Base-by-base conservation (phyloP, 2,888 invertebrate genomes). In the Empis stercorea region DNA sequence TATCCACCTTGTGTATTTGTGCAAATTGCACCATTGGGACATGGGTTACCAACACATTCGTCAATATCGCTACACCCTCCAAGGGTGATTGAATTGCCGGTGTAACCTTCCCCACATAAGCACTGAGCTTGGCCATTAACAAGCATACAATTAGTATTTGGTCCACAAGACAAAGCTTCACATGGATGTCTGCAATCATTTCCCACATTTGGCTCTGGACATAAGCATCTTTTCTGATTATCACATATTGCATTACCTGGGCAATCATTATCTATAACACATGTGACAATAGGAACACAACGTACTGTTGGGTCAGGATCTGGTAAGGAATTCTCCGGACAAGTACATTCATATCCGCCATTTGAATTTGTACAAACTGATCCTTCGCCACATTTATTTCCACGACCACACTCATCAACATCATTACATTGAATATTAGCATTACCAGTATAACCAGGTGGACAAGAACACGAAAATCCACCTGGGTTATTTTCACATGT, bases 181-280 rank as follows among this genome's bases (percentile, higher is more conserved):
- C 93, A 93, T 1, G 93, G 93, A 80, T 93, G 92, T 68, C 91
- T 79, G 59, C 93, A 93, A 61, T 91, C 88, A 58, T 89, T 87
- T 57, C 92, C 93, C 56, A 88, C 74, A 63, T 92, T 92, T 1
- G 93, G 93, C 60, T 88, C 88, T 3, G 91, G 92, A 59, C 93
- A 93, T 34, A 88, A 66, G 63, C 93, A 93, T 58, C 85, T 78
- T 49, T 80, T 79, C 53, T 81, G 78, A 9, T 72, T 62, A 61
- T 89, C 86, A 61, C 93, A 93, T 54, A 89, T 72, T 6, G 91
- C 83, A 71, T 93, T 92, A 57, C 92, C 92, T 23, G 91, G 89
- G 66, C 93, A 93, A 54, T 89, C 85, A 44, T 76, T 75, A 60
- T 87, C 81, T 2, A 64, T 67, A 52, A 76, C 74, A 60, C 93